Base-by-base conservation (phyloP, 2,113 vertebrate species). In the Istiophorus platypterus region DNA sequence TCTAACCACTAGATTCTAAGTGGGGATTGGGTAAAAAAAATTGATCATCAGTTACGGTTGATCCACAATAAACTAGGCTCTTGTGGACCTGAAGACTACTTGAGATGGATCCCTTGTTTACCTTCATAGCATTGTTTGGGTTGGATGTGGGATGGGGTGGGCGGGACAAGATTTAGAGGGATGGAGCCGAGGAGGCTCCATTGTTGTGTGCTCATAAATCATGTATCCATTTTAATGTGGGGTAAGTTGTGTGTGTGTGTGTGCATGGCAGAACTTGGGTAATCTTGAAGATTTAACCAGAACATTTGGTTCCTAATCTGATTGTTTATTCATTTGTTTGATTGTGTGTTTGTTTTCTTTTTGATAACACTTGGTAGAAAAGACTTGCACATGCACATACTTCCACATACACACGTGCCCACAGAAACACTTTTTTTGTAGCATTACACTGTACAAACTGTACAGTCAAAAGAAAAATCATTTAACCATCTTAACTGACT, bases 211-310 rank as follows among this genome's bases (percentile, higher is more conserved):
- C 37, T 89, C 79, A 90, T 90, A 41, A 61, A 77, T 85, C 74
- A 85, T 66, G 73, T 80, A 45, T 82, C 52, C 80, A 84, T 88
- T 61, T 85, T 54, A 61, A 49, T 18, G 72, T 85, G 71, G 65
- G 85, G 42, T 74, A 78, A 63, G 80, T 85, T 22, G 66, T 86
- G 69, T 79, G 82, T 84, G 82, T 22, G 66, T 86, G 69, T 79
- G 82, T 84, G 82, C 76, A 85, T 89, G 86, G 72, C 65, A 86
- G 85, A 92, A 88, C 72, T 89, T 88, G 85, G 88, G 88, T 86
- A 88, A 92, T 92, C 91, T 92, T 91, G 88, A 94, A 86, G 85
- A 89, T 56, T 82, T 51, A 88, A 86, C 80, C 64, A 89, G 69
- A 89, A 58, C 72, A 81, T 85, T 90, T 77, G 59, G 52, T 80